phyloP scores from a whole-genome alignment of 1,140 invertebrate species.

The Odontomachus brunneus region DNA sequence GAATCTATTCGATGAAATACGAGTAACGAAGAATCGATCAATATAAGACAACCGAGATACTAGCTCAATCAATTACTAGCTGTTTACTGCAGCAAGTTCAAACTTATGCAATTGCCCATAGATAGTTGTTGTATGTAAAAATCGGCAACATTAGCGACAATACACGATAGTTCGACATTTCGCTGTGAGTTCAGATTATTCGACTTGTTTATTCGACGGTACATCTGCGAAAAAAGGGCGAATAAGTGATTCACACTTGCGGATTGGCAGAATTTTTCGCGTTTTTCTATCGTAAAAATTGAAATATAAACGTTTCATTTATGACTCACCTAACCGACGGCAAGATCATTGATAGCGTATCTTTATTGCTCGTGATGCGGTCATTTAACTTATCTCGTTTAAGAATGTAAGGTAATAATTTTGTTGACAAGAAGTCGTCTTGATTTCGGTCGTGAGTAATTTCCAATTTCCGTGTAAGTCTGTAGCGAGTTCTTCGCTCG shows the following conservation, averaged over 20 bases:
- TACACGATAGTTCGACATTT: background rate
- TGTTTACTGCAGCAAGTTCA: too few species aligned
- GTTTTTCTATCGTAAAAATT: conserved; percentile 20
- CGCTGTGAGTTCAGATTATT: background rate
- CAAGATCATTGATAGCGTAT: conserved; percentile 73
- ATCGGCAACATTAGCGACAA: background rate
- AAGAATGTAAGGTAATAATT: conserved; percentile 42
- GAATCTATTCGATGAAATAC: too few species aligned
- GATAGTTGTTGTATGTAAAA: background rate
- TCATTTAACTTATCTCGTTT: conserved; percentile 68
- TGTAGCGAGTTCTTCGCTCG: background rate
- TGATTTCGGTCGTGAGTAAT: conserved; percentile 4
- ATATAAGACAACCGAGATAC: too few species aligned
- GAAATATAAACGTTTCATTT: conserved; percentile 44
- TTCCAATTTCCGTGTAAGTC: background rate
- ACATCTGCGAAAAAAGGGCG: background rate
- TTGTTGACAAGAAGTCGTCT: background rate
- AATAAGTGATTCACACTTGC: conserved; percentile 5
- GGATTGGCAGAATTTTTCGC: conserved; percentile 6
- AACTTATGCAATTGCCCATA: background rate
- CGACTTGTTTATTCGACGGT: background rate
- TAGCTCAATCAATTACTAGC: too few species aligned
- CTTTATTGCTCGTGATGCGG: conserved; percentile 61
- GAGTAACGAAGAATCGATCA: too few species aligned
- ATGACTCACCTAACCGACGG: conserved; percentile 64